These are phyloP conservation scores for Brachypteracias leptosomus DNA, from an alignment of 2,113 vertebrate species.

Conservation along the genomic window DNA sequence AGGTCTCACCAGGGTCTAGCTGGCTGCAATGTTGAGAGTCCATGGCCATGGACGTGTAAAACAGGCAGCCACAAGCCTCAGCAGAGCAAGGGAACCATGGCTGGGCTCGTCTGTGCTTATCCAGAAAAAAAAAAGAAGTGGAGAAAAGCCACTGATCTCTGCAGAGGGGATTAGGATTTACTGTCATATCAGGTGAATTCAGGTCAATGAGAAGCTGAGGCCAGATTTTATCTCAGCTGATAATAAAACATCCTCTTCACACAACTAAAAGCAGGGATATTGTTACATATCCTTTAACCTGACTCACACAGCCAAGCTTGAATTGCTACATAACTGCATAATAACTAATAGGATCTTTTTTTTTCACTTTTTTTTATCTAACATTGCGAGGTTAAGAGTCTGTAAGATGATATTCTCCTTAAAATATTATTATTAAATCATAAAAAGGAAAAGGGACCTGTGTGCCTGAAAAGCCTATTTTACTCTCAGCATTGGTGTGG, in stretches of 20 bases:
- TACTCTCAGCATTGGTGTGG: background rate
- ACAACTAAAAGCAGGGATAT: background rate
- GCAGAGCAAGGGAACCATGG: background rate
- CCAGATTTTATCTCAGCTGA: conserved; percentile 25
- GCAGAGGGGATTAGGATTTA: conserved; percentile 49
- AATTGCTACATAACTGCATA: background rate
- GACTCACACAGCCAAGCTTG: background rate
- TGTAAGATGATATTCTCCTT: background rate
- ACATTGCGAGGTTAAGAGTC: background rate
- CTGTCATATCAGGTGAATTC: conserved; percentile 47
- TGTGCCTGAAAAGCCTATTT: background rate
- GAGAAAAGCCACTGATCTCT: conserved; percentile 16
- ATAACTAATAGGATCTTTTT: background rate
- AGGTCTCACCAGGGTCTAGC: background rate
- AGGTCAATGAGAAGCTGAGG: conserved; percentile 28
- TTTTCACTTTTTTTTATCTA: background rate
- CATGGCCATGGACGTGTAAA: accelerated
- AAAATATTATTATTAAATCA: conserved; percentile 3
- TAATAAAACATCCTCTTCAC: conserved; percentile 7
- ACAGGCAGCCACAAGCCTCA: background rate
- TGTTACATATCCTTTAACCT: background rate
- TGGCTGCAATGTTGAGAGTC: accelerated
- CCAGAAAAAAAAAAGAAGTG: background rate
- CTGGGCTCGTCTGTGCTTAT: background rate
- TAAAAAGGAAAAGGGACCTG: background rate